These are phyloP conservation scores for Ctenodactylus gundi DNA, from an alignment of 2,113 vertebrate genomes.

Conservation along the genomic window DNA sequence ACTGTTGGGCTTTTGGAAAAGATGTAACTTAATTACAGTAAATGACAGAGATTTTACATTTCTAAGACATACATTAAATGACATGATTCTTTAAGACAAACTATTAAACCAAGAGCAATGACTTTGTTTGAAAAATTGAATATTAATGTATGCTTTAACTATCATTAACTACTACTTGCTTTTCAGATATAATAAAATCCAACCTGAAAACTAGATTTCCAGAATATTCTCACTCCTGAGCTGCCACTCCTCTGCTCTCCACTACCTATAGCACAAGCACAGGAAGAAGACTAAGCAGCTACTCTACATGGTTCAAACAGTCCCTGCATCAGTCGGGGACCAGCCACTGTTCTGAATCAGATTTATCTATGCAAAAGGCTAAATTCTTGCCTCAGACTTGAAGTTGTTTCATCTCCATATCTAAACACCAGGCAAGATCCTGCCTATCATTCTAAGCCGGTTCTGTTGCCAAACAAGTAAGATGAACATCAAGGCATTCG, in stretches of 20 bases:
- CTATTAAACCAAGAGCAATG: slow-evolving; percentile 17
- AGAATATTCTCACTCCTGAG: neutral
- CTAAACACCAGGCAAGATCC: neutral
- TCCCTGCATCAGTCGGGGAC: neutral
- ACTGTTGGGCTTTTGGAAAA: slow-evolving; percentile 52
- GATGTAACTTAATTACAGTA: slow-evolving; percentile 25
- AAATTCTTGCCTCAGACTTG: neutral
- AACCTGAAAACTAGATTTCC: neutral
- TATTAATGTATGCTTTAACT: neutral
- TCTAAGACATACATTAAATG: neutral
- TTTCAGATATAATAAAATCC: neutral
- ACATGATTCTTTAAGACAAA: neutral
- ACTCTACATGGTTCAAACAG: neutral
- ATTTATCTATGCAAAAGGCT: neutral
- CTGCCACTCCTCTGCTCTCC: neutral
- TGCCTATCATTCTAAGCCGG: neutral
- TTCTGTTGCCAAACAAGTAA: neutral
- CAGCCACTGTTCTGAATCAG: neutral
- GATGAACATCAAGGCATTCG: neutral
- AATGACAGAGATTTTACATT: slow-evolving; percentile 41
- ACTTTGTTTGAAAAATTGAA: slow-evolving; percentile 37
- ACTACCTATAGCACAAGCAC: neutral
- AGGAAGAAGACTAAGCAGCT: neutral
- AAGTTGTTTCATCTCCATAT: neutral
- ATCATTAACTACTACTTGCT: neutral